These are phyloP conservation scores for Procambarus clarkii DNA, from an alignment of 1,140 invertebrate species.

Conservation along the genomic window DNA sequence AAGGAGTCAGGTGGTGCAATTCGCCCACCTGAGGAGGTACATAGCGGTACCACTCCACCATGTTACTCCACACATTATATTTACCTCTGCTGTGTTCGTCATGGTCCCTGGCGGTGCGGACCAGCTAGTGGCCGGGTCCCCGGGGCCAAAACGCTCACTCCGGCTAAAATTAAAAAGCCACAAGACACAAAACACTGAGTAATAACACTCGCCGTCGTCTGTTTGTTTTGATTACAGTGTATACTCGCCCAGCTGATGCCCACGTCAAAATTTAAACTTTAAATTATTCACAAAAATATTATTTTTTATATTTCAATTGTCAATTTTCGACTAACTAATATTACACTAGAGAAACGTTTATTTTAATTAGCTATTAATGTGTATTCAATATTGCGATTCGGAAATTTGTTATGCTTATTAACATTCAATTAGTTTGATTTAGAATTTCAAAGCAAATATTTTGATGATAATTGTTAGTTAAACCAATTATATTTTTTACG, in stretches of 20 bases:
- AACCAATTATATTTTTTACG: too few species aligned
- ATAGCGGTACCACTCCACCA: too few species aligned
- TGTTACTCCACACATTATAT: neutral
- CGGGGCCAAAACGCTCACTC: neutral
- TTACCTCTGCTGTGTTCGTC: conserved; percentile 52
- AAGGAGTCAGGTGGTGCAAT: too few species aligned
- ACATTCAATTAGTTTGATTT: too few species aligned
- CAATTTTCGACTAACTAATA: neutral
- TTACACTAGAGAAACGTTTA: neutral
- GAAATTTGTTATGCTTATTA: neutral
- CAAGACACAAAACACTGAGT: conserved; percentile 41
- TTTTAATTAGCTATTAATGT: neutral
- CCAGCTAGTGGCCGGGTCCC: neutral
- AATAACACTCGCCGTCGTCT: conserved; percentile 30
- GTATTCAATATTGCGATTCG: neutral
- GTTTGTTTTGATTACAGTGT: conserved; percentile 58
- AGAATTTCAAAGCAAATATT: too few species aligned
- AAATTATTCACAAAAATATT: too few species aligned
- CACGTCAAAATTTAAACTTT: too few species aligned
- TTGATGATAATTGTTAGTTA: too few species aligned
- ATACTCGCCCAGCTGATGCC: conserved; percentile 10
- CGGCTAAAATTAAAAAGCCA: conserved; percentile 13
- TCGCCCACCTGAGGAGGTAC: too few species aligned
- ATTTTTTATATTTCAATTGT: too few species aligned
- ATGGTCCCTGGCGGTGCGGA: neutral